Evolutionary conservation across 2,113 vertebrate species (phyloP).

Genomic region (Astatoreochromis straeleni): DNA sequence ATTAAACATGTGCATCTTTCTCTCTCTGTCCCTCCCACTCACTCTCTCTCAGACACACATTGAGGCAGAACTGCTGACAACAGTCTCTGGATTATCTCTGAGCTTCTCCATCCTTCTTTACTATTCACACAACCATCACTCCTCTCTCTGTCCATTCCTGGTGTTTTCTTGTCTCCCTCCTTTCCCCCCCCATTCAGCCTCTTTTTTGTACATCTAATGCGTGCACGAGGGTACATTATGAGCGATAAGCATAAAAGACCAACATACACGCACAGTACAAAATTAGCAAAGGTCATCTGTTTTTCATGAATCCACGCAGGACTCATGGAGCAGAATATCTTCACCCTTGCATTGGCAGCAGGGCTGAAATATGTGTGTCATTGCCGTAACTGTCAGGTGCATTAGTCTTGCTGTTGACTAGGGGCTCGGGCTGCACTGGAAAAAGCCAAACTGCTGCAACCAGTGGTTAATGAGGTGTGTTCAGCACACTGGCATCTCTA

Average conservation of each 20-base stretch:
- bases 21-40: neutral
- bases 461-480: constrained; percentile 61
- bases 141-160: neutral
- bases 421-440: constrained; percentile 3
- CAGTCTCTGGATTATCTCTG: constrained; percentile 43
- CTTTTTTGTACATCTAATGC: neutral
- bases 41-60: neutral
- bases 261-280: neutral
- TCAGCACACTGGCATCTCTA: constrained; percentile 36
- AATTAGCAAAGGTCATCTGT: neutral
- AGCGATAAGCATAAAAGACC: neutral
- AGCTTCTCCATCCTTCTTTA: constrained; percentile 39
- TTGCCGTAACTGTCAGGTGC: constrained; percentile 43
- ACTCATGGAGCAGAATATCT: neutral
- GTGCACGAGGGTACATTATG: neutral
- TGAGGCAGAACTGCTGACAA: constrained; percentile 46
- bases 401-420: constrained; percentile 41
- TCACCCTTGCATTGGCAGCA: neutral
- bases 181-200: neutral
- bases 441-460: constrained; percentile 32
- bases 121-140: constrained; percentile 16
- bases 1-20: neutral
- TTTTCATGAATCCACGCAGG: neutral
- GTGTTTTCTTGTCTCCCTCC: neutral
- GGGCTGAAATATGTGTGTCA: constrained; percentile 40